Conservation (phyloP, 2,113 vertebrate species). For the Aegotheles bennettii region DNA sequence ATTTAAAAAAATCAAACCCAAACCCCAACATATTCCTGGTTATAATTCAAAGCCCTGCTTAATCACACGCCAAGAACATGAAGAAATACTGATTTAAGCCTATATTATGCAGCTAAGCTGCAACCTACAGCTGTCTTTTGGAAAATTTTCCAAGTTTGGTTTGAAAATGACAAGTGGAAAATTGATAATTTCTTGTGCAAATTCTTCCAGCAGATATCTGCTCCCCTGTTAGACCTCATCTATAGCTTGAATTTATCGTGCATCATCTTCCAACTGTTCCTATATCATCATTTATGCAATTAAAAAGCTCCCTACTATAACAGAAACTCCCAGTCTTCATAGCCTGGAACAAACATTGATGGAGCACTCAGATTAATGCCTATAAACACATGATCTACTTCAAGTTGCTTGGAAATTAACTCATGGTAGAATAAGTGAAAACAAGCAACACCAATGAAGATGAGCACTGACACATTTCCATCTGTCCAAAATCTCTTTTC, state of each 20-base stretch:
- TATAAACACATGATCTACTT: slow-evolving; percentile 21
- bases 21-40: background rate
- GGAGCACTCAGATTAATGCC: background rate
- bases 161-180: slow-evolving; percentile 6
- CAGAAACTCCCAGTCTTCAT: background rate
- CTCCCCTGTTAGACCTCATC: background rate
- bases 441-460: background rate
- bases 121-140: background rate
- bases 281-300: background rate
- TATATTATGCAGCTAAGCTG: background rate
- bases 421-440: slow-evolving; percentile 5
- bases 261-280: background rate
- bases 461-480: background rate
- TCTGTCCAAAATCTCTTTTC: background rate
- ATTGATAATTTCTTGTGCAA: background rate
- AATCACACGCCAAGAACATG: background rate
- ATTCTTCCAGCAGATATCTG: background rate
- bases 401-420: slow-evolving; percentile 8
- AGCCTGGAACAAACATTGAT: background rate
- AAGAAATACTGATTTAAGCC: background rate
- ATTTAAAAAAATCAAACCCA: background rate
- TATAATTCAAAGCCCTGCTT: background rate
- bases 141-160: background rate
- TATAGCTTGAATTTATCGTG: background rate
- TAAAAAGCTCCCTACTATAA: background rate